Conservation (phyloP, 2,888 invertebrate genomes). For the Drosophila phalerata region DNA sequence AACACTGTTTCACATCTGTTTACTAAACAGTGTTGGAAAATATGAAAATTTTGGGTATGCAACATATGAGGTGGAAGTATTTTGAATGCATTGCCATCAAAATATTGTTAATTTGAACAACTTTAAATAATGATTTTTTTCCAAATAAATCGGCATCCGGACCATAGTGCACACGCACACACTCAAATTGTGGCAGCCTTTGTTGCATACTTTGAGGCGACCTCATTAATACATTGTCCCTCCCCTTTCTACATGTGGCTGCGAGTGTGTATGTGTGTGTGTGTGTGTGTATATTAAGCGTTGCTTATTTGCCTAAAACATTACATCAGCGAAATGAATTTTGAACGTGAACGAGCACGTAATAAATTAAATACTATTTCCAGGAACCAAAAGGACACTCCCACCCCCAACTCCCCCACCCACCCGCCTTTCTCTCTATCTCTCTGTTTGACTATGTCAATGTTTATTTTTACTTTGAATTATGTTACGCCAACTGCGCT, state of each 20-base stretch:
- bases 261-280: background rate
- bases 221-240: conserved; percentile 59
- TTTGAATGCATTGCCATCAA: no score
- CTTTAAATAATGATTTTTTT: no score
- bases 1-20: no score
- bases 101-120: no score
- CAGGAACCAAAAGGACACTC: conserved; percentile 49
- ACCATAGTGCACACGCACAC: no score
- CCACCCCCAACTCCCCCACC: conserved; percentile 9
- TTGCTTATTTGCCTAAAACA: conserved; percentile 75
- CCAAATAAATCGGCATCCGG: no score
- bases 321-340: conserved; percentile 80
- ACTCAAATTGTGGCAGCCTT: conserved; percentile 26
- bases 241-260: background rate
- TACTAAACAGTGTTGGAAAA: no score
- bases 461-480: conserved; percentile 77
- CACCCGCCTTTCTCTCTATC: conserved; percentile 4
- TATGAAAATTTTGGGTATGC: no score
- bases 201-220: conserved; percentile 78
- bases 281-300: conserved; percentile 39
- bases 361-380: conserved; percentile 75
- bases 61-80: no score
- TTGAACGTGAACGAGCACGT: conserved; percentile 57
- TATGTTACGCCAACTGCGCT: conserved; percentile 58
- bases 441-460: conserved; percentile 56